phyloP scores from a whole-genome alignment of 2,888 invertebrate genomes.

The Villa cingulata region DNA sequence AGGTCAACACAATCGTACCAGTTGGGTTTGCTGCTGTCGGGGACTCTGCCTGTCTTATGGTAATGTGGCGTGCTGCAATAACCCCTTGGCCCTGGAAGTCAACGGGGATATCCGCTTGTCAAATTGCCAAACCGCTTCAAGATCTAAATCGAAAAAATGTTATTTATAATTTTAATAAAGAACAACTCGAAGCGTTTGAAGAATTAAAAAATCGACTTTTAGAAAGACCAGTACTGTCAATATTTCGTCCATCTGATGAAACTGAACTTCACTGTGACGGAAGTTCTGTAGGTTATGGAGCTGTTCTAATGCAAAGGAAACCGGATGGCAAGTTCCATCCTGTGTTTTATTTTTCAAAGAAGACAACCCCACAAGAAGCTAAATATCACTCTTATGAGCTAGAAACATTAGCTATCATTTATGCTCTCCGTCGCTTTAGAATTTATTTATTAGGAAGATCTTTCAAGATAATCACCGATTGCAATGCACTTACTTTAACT shows the following conservation, averaged over 20 bases:
- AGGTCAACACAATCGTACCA: no score
- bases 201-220: constrained; percentile 12
- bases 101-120: no score
- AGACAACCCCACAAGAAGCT: constrained; percentile 15
- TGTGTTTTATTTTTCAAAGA: constrained; percentile 18
- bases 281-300: constrained; percentile 16
- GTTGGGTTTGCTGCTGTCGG: no score
- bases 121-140: no score
- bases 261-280: constrained; percentile 22
- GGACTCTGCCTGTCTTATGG: no score
- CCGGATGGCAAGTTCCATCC: constrained; percentile 12
- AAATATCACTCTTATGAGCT: constrained; percentile 20
- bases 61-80: no score
- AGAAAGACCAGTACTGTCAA: constrained; percentile 3
- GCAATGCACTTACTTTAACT: constrained; percentile 13
- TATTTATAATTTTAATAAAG: constrained; percentile 14
- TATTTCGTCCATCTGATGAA: constrained; percentile 12
- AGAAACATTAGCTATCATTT: constrained; percentile 18
- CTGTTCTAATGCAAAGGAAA: constrained; percentile 15
- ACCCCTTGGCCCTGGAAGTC: no score
- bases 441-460: constrained; percentile 16
- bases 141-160: constrained; percentile 10
- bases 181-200: constrained; percentile 17
- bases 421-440: constrained; percentile 17
- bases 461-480: constrained; percentile 19